Evolutionary conservation across 2,888 invertebrate genomes (phyloP).

Genomic region (Agriopis leucophaearia): DNA sequence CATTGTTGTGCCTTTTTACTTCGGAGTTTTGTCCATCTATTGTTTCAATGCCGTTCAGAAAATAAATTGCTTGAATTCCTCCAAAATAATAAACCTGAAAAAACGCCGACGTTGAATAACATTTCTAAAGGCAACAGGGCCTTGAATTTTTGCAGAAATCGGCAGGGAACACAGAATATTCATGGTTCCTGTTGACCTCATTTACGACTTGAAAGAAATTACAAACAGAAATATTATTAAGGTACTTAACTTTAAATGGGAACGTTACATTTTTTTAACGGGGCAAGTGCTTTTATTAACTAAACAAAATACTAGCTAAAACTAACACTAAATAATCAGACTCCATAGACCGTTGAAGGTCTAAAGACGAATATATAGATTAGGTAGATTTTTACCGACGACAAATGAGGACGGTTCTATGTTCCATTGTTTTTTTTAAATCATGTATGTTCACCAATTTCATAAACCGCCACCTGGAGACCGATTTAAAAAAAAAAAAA

Average conservation of each 20-base stretch:
- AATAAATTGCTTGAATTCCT: constrained; percentile 24
- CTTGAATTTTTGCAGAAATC: constrained; percentile 34
- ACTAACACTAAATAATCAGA: too few relatives aligned
- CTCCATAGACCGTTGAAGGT: too few relatives aligned
- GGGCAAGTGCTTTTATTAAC: too few relatives aligned
- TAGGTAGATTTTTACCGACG: too few relatives aligned
- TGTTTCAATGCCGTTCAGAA: constrained; percentile 15
- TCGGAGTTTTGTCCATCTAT: constrained; percentile 8
- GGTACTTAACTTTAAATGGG: background rate
- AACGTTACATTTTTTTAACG: too few relatives aligned
- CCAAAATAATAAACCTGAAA: constrained; percentile 12
- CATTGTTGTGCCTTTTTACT: constrained; percentile 21
- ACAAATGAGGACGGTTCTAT: too few relatives aligned
- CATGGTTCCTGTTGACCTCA: constrained; percentile 39
- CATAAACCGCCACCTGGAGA: too few relatives aligned
- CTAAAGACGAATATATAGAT: too few relatives aligned
- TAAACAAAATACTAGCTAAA: too few relatives aligned
- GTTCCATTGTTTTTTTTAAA: too few relatives aligned
- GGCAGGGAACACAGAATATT: constrained; percentile 38
- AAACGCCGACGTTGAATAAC: constrained; percentile 19
- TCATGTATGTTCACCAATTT: too few relatives aligned
- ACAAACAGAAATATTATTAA: background rate
- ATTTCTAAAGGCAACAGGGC: constrained; percentile 13
- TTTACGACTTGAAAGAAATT: constrained; percentile 32
- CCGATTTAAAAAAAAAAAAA: too few relatives aligned